Base-by-base conservation (phyloP, 1,140 invertebrate genomes). In the Stegodyphus mimosarum region DNA sequence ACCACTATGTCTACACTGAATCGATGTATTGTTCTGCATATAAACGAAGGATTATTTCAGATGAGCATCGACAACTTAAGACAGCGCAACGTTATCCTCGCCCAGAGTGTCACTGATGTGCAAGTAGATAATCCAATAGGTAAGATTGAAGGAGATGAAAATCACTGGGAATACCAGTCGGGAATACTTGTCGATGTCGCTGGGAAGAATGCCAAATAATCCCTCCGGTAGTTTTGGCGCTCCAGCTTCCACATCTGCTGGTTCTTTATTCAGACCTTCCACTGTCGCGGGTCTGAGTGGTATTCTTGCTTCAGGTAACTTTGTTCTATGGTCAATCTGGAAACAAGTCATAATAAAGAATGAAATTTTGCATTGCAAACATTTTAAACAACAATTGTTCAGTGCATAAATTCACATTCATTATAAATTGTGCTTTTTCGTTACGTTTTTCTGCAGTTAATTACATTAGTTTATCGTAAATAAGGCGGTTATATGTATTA, bases 101-200 rank as follows among this genome's bases (percentile, higher is more conserved):
- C 75, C 84, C 75, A 79, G 50, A 97, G 96, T 86, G 92, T 97
- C 96, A 89, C 95, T 97, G 90, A 98, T 97, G 93, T 97, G 96
- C 87, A 98, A 92, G 89, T 98, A 98, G 89, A 98, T 97, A 90
- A 97, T 97, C 96, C 96, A 98, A 91, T 98, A 98, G 96, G 97
- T 97, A 83, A 98, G 93, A 91, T 98, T 98, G 93, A 98, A 98
- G 91, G 96, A 97, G 87, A 97, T 95, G 92, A 98, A 98, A 92
- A 96, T 97, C 72, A 98, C 96, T 13, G 96, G 96, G 91, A 98
- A 98, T 89, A 97, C 95, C 91, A 97, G 96, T 89, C 96, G 94
- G 63, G 96, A 97, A 90, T 98, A 97, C 91, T 97, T 98, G 93
- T 98, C 96, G 91, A 98, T 97, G 92, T 97, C 96, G 89, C 95